phyloP scores from a whole-genome alignment of 2,888 invertebrate genomes.

The Pegoplata infirma region DNA sequence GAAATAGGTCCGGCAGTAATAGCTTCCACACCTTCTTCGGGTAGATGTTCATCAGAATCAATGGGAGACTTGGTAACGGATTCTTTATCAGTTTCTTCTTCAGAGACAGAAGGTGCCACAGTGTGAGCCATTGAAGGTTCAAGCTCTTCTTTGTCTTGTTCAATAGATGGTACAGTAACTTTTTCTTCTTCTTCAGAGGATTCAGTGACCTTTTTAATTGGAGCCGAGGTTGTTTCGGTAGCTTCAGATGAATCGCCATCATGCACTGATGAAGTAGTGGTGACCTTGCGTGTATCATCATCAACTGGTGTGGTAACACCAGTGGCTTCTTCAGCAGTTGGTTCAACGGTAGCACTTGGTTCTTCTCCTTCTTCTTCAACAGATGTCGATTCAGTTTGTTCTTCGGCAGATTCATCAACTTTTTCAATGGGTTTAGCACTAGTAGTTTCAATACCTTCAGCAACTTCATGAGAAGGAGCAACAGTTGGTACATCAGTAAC shows the following conservation, averaged over 20 bases:
- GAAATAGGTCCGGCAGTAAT: slow-evolving; percentile 9
- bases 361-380: slow-evolving; percentile 63
- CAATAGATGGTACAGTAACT: slow-evolving; percentile 36
- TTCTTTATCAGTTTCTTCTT: slow-evolving; percentile 20
- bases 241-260: slow-evolving; percentile 34
- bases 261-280: slow-evolving; percentile 55
- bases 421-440: slow-evolving; percentile 36
- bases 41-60: background rate
- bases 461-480: slow-evolving; percentile 24
- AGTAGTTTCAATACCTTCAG: slow-evolving; percentile 14
- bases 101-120: slow-evolving; percentile 1
- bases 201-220: slow-evolving; percentile 36
- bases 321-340: slow-evolving; percentile 31
- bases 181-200: slow-evolving; percentile 21
- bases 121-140: slow-evolving; percentile 32
- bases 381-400: slow-evolving; percentile 53
- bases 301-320: slow-evolving; percentile 42
- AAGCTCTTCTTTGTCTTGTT: slow-evolving; percentile 45
- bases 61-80: slow-evolving; percentile 1
- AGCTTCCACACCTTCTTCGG: slow-evolving; percentile 15
- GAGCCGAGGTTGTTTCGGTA: slow-evolving; percentile 38
- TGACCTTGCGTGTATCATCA: slow-evolving; percentile 24
- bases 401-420: slow-evolving; percentile 30
- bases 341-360: slow-evolving; percentile 47
- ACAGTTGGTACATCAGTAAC: slow-evolving; percentile 37